Evolutionary conservation across 1,140 invertebrate genomes (phyloP).

Genomic region (Calliopsis andreniformis): DNA sequence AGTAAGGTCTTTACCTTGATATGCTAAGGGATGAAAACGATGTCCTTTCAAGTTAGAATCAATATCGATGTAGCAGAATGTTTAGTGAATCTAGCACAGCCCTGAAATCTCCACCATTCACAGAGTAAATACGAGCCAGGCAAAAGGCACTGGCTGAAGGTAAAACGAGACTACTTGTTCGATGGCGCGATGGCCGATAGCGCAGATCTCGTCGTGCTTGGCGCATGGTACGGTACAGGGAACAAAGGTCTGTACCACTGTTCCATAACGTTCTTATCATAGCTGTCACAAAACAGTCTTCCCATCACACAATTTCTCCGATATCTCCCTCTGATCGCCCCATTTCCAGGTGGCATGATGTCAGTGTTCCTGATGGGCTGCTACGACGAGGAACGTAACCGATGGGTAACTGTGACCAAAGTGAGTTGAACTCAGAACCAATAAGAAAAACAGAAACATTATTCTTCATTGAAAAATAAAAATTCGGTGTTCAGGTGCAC

Average conservation of each 20-base stretch:
- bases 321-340: neutral
- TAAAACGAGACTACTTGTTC: conserved; percentile 96
- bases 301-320: neutral
- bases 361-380: conserved; percentile 97
- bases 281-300: too few relatives aligned
- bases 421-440: too few relatives aligned
- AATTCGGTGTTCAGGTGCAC: conserved; percentile 83
- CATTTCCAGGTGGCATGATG: conserved; percentile 89
- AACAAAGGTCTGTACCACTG: conserved; percentile 85
- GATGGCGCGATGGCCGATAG: conserved; percentile 96
- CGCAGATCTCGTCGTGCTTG: conserved; percentile 95
- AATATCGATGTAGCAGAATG: too few relatives aligned
- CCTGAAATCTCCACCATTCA: too few relatives aligned
- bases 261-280: neutral
- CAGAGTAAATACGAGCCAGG: conserved; percentile 94
- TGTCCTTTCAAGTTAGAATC: too few relatives aligned
- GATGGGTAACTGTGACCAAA: conserved; percentile 94
- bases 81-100: too few relatives aligned
- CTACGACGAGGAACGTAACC: conserved; percentile 85
- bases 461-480: too few relatives aligned
- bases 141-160: conserved; percentile 96
- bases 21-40: too few relatives aligned
- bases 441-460: too few relatives aligned
- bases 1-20: too few relatives aligned
- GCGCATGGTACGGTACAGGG: conserved; percentile 96